These are phyloP conservation scores for Dreissena rostriformis DNA, from an alignment of 1,140 invertebrate genomes.

Conservation along the genomic window DNA sequence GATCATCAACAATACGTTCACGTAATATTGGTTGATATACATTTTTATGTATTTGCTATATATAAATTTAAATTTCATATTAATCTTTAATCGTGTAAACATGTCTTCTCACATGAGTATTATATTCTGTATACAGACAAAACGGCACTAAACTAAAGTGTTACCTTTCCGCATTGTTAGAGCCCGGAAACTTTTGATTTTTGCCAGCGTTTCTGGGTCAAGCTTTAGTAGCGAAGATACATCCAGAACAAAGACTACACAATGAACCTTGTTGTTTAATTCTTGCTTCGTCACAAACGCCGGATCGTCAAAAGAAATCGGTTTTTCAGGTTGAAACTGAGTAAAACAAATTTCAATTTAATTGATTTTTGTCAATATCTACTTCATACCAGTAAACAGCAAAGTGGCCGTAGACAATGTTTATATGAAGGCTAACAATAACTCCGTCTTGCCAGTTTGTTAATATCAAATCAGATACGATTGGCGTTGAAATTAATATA, in stretches of 20 bases:
- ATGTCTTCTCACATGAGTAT: background rate
- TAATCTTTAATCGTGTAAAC: background rate
- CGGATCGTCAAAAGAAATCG: constrained; percentile 3
- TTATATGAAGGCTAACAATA: too few relatives aligned
- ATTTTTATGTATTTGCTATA: background rate
- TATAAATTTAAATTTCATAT: background rate
- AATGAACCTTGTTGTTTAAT: constrained; percentile 30
- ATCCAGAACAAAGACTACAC: constrained; percentile 43
- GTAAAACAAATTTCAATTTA: too few relatives aligned
- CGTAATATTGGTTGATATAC: background rate
- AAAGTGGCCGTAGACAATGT: too few relatives aligned
- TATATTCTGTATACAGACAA: background rate
- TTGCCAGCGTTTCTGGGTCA: constrained; percentile 1
- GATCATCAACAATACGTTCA: too few relatives aligned
- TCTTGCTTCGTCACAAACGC: constrained; percentile 10
- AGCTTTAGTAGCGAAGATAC: constrained; percentile 9
- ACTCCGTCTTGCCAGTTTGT: too few relatives aligned
- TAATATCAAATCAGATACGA: too few relatives aligned
- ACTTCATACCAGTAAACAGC: too few relatives aligned
- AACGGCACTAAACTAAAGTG: background rate
- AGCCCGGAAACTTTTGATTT: constrained; percentile 22
- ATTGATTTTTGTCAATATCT: too few relatives aligned
- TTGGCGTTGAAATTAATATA: too few relatives aligned
- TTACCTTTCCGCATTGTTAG: constrained; percentile 29
- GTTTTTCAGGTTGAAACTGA: constrained; percentile 23